These are phyloP conservation scores for Drosophila trapezifrons DNA, from an alignment of 1,140 invertebrate genomes.

Conservation along the genomic window DNA sequence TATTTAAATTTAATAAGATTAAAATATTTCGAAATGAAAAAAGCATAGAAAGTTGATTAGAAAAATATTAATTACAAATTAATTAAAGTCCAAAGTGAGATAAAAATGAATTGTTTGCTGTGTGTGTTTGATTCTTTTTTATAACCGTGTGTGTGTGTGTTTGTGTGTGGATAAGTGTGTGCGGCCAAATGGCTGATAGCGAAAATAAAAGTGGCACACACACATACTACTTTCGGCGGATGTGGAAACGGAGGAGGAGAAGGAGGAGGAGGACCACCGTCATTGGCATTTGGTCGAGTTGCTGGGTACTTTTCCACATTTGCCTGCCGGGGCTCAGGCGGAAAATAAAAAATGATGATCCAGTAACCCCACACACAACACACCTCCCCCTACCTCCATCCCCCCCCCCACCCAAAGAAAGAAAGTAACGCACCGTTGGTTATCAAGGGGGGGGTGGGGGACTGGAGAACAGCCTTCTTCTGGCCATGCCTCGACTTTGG, in stretches of 20 bases:
- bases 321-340: constrained; percentile 65
- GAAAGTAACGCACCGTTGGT: constrained; percentile 62
- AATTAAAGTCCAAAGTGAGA: too few relatives aligned
- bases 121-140: neutral
- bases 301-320: constrained; percentile 61
- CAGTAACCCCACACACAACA: constrained; percentile 35
- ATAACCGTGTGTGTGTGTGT: constrained; percentile 1
- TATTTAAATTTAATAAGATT: neutral
- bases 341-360: constrained; percentile 83
- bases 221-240: constrained; percentile 14
- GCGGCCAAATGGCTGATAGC: constrained; percentile 74
- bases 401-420: neutral
- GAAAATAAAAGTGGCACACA: constrained; percentile 71
- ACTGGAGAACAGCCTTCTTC: constrained; percentile 8
- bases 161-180: constrained; percentile 11
- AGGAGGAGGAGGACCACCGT: constrained; percentile 19
- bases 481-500: constrained; percentile 24
- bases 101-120: too few relatives aligned
- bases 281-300: constrained; percentile 55
- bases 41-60: too few relatives aligned
- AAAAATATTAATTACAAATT: too few relatives aligned
- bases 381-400: neutral
- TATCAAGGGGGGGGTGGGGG: neutral
- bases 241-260: neutral
- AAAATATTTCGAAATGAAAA: neutral